Evolutionary conservation across 2,888 invertebrate genomes (phyloP), one percentile per base, ranked within the genome.

Genomic region (Thalpophila matura): DNA sequence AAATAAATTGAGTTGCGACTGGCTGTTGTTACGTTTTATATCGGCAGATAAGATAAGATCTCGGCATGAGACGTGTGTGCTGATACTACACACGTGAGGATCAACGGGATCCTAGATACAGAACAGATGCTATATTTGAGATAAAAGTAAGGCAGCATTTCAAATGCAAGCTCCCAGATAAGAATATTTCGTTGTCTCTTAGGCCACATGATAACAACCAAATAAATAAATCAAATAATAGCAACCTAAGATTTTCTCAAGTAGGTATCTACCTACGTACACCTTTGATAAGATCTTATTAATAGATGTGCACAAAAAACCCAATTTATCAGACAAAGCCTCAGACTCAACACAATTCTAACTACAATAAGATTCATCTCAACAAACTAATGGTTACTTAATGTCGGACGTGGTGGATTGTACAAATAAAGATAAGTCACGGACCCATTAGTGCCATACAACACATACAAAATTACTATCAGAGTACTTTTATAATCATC

Each of bases 1-100:
- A 86, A 86, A 87, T 85, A 87, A 86, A 87, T 82, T 79, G 78
- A 76, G 54, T 73, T 57, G 68, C 64, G 53, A 73, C 49, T 68
- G 59, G 51, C 18, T 59, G 63, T 37, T 69, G 33, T 56, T 27
- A 37, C 46, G 46, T 42, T 71, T 61, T n/a, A 45, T 57, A 56
- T 54, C 57, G 26, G 53, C 10, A 62, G 59, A 63, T 68, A 59
- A 35, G 26, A 35, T n/a, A n/a, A 46, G 16, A n/a, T 33, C 3
- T 27, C 6, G 22, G 49, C 12, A 35, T 26, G 29, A 26, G 27
- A 35, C 9, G 12, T 38, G 14, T n/a, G 24, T 38, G 10, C 4
- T 43, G 27, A 43, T 59, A 26, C 10, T 31, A 26, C 26, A 33
- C 37, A 37, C 22, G 37, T 43, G 29, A 16, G 40, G 14, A 33